These are phyloP conservation scores for Pipistrellus pipistrellus DNA, from an alignment of 2,797 vertebrate species.

Conservation along the genomic window DNA sequence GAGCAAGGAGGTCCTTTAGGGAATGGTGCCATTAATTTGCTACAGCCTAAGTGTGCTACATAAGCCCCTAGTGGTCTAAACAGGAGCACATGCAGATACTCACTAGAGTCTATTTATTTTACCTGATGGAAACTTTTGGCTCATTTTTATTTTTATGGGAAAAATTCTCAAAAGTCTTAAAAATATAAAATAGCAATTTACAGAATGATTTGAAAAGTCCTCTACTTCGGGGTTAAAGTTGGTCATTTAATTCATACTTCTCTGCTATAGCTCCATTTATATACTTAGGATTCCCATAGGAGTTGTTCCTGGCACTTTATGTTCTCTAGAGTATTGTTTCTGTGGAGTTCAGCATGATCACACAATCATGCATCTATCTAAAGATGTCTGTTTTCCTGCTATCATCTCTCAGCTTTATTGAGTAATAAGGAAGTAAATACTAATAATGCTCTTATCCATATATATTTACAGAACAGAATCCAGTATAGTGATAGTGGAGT, in stretches of 20 bases:
- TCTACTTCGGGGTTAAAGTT: slow-evolving; percentile 13
- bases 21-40: not conserved
- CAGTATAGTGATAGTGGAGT: not conserved
- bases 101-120: slow-evolving; percentile 52
- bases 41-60: not conserved
- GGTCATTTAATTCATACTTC: not conserved
- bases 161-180: slow-evolving; percentile 18
- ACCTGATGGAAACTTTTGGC: not conserved
- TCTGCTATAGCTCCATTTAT: not conserved
- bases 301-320: slow-evolving; percentile 25
- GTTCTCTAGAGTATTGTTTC: slow-evolving; percentile 62
- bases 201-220: slow-evolving; percentile 3
- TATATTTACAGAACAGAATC: slow-evolving; percentile 6
- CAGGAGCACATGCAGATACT: not conserved
- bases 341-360: slow-evolving; percentile 25
- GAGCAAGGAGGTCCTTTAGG: not conserved
- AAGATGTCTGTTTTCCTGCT: slow-evolving; percentile 32
- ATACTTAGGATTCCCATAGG: slow-evolving; percentile 1
- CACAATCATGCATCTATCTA: slow-evolving; percentile 34
- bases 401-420: not conserved
- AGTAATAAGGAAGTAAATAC: slow-evolving; percentile 51
- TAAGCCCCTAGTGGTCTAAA: slow-evolving; percentile 13
- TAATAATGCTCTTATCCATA: not conserved
- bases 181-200: not conserved
- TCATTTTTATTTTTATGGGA: slow-evolving; percentile 52